Percentiles rank a stretch among this genome's conserved stretches.
These are phyloP conservation scores for Sebastes ruberrimus DNA, from an alignment of 2,797 vertebrate species.

Conservation along the genomic window DNA sequence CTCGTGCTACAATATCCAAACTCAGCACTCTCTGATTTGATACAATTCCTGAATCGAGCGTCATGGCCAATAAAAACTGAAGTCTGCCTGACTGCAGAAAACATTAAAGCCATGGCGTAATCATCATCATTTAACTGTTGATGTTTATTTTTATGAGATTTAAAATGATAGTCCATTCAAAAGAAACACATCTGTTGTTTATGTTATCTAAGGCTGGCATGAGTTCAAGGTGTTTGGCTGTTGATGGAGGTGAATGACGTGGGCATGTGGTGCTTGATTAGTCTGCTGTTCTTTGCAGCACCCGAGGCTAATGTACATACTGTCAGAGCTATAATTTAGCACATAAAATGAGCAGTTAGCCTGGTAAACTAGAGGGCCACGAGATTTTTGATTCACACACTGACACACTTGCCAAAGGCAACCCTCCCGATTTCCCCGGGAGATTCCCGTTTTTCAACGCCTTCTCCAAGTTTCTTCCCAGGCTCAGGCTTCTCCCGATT, in stretches of 20 bases:
- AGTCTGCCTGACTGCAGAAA: neutral
- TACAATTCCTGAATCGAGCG: neutral
- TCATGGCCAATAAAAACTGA: slow-evolving; percentile 1
- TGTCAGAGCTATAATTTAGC: slow-evolving; percentile 37
- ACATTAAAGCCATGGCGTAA: slow-evolving; percentile 19
- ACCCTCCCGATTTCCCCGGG: neutral
- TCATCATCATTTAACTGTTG: slow-evolving; percentile 22
- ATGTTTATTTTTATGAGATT: slow-evolving; percentile 49
- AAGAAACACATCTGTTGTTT: slow-evolving; percentile 73
- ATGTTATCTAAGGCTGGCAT: slow-evolving; percentile 58
- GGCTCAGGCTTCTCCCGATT: too few species aligned
- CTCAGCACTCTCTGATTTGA: neutral
- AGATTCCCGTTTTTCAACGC: neutral
- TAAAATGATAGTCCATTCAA: slow-evolving; percentile 42
- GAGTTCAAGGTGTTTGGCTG: slow-evolving; percentile 68
- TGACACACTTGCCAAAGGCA: neutral
- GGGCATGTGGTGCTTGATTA: slow-evolving; percentile 59
- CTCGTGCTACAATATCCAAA: neutral
- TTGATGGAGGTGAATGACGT: slow-evolving; percentile 58
- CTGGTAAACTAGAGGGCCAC: neutral
- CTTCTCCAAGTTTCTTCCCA: neutral
- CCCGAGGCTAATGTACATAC: slow-evolving; percentile 45
- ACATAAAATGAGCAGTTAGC: slow-evolving; percentile 16
- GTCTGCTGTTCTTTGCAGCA: slow-evolving; percentile 38
- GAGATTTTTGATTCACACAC: neutral